A percentile compares a stretch with the other conserved stretches of the same genome.
phyloP scores from a whole-genome alignment of 2,113 vertebrate species.

The Pelusios castaneus region DNA sequence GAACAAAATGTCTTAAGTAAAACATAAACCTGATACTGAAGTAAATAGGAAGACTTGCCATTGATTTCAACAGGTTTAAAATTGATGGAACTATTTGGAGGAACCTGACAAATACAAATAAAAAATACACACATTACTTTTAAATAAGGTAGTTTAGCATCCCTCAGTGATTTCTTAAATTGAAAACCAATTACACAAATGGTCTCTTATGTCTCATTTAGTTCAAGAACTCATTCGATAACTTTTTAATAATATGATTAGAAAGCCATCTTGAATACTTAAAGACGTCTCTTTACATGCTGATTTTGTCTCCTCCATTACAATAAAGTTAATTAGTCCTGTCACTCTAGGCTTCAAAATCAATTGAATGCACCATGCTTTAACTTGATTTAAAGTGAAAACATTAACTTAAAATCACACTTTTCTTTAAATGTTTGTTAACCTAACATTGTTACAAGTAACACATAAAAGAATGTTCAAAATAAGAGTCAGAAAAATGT shows the following conservation, averaged over 20 bases:
- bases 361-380: background rate
- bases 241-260: background rate
- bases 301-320: slow-evolving; percentile 8
- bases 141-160: background rate
- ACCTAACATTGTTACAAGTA: background rate
- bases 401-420: background rate
- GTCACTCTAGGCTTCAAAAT: background rate
- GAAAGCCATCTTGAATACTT: slow-evolving; percentile 11
- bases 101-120: background rate
- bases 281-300: background rate
- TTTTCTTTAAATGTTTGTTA: background rate
- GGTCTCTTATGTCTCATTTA: background rate
- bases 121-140: slow-evolving; percentile 17
- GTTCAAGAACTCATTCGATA: background rate
- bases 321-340: background rate
- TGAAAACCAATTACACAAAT: background rate
- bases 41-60: background rate
- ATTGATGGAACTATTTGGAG: background rate
- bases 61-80: background rate
- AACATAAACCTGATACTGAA: background rate
- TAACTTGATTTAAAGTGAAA: background rate
- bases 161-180: background rate
- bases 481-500: background rate
- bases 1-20: background rate
- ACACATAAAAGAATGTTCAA: background rate